phyloP scores from a whole-genome alignment of 1,140 invertebrate species.

The Nasonia vitripennis region DNA sequence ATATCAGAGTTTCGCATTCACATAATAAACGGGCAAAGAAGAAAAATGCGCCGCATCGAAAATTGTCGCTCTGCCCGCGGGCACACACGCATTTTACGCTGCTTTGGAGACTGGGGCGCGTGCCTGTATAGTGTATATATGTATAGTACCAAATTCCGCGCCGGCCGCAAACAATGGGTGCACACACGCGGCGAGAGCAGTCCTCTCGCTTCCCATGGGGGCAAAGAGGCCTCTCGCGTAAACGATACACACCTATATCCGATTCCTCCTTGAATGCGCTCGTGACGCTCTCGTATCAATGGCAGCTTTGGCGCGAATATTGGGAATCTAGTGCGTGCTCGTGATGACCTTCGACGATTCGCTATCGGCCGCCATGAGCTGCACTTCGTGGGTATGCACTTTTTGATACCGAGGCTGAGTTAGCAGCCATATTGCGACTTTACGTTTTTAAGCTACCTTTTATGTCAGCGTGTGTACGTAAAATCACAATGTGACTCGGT shows the following conservation, averaged over 20 bases:
- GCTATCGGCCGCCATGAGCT: not conserved
- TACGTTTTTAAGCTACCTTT: no score
- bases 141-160: not conserved
- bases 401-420: no score
- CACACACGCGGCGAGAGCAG: conserved; percentile 1
- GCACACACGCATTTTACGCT: no score
- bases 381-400: no score
- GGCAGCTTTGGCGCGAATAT: no score
- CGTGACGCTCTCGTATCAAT: not conserved
- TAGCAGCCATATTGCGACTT: no score
- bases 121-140: no score
- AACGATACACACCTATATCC: conserved; percentile 4
- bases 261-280: not conserved
- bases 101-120: not conserved
- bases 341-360: not conserved
- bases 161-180: conserved; percentile 22
- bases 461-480: no score
- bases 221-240: not conserved
- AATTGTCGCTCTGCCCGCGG: not conserved
- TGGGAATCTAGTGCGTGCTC: not conserved
- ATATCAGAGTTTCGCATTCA: not conserved
- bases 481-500: no score
- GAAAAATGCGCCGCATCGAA: not conserved
- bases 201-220: conserved; percentile 32
- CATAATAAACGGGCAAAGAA: not conserved